phyloP scores from a whole-genome alignment of 1,140 invertebrate species.

The Panagrolaimus sp. region DNA sequence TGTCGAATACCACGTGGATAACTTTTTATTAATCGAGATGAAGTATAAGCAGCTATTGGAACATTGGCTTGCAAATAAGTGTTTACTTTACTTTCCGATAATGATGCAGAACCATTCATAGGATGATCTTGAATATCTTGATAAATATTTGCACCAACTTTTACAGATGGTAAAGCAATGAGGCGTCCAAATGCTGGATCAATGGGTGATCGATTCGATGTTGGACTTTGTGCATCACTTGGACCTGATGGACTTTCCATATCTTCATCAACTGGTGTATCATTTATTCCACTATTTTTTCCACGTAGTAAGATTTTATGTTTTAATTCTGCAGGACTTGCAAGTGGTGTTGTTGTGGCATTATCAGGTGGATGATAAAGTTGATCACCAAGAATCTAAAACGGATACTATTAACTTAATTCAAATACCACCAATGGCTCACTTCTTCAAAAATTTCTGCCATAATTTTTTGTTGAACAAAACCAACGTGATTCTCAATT shows the following conservation, averaged over 20 bases:
- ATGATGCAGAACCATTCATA: slow-evolving; percentile 37
- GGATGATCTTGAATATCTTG: slow-evolving; percentile 41
- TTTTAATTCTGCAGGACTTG: slow-evolving; percentile 33
- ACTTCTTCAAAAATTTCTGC: slow-evolving; percentile 64
- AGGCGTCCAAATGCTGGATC: slow-evolving; percentile 36
- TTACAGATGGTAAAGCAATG: slow-evolving; percentile 47
- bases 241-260: slow-evolving; percentile 8
- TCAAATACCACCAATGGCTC: slow-evolving; percentile 29
- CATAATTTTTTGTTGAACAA: slow-evolving; percentile 92
- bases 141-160: slow-evolving; percentile 36
- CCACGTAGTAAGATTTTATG: slow-evolving; percentile 41
- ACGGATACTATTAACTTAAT: not conserved
- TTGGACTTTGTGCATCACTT: slow-evolving; percentile 21
- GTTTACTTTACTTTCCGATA: slow-evolving; percentile 41
- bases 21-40: slow-evolving; percentile 38
- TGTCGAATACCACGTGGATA: slow-evolving; percentile 46
- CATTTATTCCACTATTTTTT: slow-evolving; percentile 21
- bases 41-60: slow-evolving; percentile 35
- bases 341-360: slow-evolving; percentile 30
- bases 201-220: slow-evolving; percentile 13
- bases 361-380: slow-evolving; percentile 38
- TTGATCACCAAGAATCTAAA: slow-evolving; percentile 38
- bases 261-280: slow-evolving; percentile 16
- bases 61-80: slow-evolving; percentile 28
- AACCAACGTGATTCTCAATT: slow-evolving; percentile 93